Evolutionary conservation across 2,113 vertebrate species (phyloP).

Genomic region (Pangasianodon hypophthalmus): DNA sequence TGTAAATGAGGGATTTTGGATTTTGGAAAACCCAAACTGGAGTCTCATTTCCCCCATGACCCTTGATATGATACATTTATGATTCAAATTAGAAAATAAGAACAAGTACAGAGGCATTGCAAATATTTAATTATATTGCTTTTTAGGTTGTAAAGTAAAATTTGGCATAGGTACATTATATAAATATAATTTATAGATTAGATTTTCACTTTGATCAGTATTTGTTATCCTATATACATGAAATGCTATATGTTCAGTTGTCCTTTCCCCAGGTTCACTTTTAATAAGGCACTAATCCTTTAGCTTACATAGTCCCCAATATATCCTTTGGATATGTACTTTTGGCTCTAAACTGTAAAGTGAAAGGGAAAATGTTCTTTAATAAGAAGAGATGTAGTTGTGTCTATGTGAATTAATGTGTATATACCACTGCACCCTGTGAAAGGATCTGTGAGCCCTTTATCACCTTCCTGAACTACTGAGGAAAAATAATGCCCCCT

Average conservation of each 20-base stretch:
- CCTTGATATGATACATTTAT: not conserved
- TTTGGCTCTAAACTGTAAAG: not conserved
- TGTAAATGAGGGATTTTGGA: conserved; percentile 45
- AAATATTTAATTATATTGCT: not conserved
- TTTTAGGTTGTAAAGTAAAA: not conserved
- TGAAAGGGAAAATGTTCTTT: conserved; percentile 30
- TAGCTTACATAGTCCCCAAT: not conserved
- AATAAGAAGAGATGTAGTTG: conserved; percentile 61
- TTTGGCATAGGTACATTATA: not conserved
- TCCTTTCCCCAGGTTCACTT: not conserved
- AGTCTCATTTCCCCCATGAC: not conserved
- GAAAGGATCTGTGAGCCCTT: conserved; percentile 83
- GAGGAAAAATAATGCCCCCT: conserved; percentile 86
- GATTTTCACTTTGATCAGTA: not conserved
- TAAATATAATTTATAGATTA: not conserved
- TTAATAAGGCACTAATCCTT: not conserved
- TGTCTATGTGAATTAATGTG: conserved; percentile 62
- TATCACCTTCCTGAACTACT: conserved; percentile 89
- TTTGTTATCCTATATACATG: not conserved
- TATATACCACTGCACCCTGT: conserved; percentile 57
- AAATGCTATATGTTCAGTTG: not conserved
- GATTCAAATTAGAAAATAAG: not conserved
- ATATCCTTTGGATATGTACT: not conserved
- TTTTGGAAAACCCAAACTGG: conserved; percentile 26
- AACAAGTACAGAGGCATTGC: not conserved